phyloP scores from a whole-genome alignment of 2,888 invertebrate genomes.

The Lithophane socia region DNA sequence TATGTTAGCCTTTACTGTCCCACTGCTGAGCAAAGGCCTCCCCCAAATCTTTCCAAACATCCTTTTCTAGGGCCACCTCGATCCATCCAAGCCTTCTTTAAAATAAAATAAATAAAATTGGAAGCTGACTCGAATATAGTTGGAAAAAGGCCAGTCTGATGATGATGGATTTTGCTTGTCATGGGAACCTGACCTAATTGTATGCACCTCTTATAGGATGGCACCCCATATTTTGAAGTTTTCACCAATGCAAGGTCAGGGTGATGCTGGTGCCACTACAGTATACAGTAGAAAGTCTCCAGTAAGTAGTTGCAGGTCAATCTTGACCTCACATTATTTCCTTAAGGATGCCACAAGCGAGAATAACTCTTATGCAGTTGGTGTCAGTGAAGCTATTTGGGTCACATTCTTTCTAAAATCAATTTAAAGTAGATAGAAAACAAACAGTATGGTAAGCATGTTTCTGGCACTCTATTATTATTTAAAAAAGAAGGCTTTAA shows the following conservation, averaged over 20 bases:
- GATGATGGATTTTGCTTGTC: not conserved
- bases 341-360: not conserved
- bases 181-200: not conserved
- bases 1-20: too few species aligned
- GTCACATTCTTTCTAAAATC: not conserved
- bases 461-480: not conserved
- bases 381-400: not conserved
- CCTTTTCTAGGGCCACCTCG: too few species aligned
- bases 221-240: slow-evolving; percentile 17
- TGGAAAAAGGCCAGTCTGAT: not conserved
- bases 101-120: not conserved
- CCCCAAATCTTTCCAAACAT: too few species aligned
- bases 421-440: not conserved
- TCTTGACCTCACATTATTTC: not conserved
- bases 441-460: not conserved
- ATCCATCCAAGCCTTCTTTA: too few species aligned
- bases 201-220: slow-evolving; percentile 31
- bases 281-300: slow-evolving; percentile 20
- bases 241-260: slow-evolving; percentile 6
- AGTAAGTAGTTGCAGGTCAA: slow-evolving; percentile 17
- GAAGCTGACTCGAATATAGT: not conserved
- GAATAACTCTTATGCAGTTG: not conserved
- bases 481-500: too few species aligned
- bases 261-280: not conserved
- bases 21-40: too few species aligned